phyloP scores from a whole-genome alignment of 2,113 vertebrate species.

The Gallinago media region DNA sequence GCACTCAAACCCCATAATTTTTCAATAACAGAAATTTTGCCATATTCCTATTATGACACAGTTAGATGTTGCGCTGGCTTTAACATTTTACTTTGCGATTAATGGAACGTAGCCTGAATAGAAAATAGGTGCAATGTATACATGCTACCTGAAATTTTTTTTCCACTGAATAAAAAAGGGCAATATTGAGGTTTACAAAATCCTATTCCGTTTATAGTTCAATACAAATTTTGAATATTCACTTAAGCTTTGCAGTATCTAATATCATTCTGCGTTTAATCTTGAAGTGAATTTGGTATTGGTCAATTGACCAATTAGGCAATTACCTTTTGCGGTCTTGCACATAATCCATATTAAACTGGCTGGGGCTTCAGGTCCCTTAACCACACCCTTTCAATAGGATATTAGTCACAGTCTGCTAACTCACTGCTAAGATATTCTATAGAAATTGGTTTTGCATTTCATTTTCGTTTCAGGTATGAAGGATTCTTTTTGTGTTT shows the following conservation, averaged over 20 bases:
- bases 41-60: background rate
- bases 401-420: background rate
- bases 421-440: background rate
- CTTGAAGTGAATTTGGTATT: background rate
- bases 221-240: background rate
- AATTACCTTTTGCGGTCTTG: background rate
- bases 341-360: background rate
- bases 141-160: background rate
- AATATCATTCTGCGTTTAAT: background rate
- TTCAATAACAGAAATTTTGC: background rate
- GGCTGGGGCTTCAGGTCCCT: background rate
- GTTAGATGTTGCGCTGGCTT: background rate
- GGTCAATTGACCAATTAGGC: background rate
- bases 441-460: background rate
- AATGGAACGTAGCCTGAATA: background rate
- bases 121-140: background rate
- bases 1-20: background rate
- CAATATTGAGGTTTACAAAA: background rate
- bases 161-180: background rate
- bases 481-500: background rate
- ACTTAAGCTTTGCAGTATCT: background rate
- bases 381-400: background rate
- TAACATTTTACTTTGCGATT: constrained; percentile 7
- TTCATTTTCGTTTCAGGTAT: background rate
- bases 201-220: background rate